phyloP scores from a whole-genome alignment of 2,797 vertebrate species.

The Urosaurus nigricauda region DNA sequence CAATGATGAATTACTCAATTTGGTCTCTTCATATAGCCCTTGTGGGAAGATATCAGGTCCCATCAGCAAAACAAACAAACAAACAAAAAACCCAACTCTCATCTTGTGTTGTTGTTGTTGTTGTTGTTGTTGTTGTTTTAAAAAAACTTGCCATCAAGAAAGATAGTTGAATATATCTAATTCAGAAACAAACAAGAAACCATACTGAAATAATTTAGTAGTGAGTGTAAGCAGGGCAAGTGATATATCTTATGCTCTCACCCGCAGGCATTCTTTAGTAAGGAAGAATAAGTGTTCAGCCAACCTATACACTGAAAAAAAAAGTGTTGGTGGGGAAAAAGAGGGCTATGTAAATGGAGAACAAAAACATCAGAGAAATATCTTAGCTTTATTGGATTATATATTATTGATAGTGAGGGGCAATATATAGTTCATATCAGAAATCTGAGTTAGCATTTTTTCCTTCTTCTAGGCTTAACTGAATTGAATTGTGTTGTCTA shows the following conservation, averaged over 20 bases:
- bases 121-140: too few species aligned
- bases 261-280: not conserved
- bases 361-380: conserved; percentile 10
- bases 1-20: not conserved
- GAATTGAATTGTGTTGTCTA: conserved; percentile 26
- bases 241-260: not conserved
- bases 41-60: too few species aligned
- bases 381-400: not conserved
- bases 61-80: too few species aligned
- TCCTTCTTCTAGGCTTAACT: not conserved
- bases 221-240: not conserved
- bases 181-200: not conserved
- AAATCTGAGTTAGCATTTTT: conserved; percentile 22
- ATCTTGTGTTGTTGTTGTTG: not conserved
- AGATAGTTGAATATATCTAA: not conserved
- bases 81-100: too few species aligned
- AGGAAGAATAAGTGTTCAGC: not conserved
- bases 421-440: not conserved
- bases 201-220: not conserved
- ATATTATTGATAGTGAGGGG: not conserved
- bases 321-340: not conserved
- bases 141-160: not conserved
- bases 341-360: not conserved
- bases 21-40: not conserved
- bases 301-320: not conserved